Conservation (phyloP, 2,797 vertebrate species). For the Melanotaenia pygmaea region DNA sequence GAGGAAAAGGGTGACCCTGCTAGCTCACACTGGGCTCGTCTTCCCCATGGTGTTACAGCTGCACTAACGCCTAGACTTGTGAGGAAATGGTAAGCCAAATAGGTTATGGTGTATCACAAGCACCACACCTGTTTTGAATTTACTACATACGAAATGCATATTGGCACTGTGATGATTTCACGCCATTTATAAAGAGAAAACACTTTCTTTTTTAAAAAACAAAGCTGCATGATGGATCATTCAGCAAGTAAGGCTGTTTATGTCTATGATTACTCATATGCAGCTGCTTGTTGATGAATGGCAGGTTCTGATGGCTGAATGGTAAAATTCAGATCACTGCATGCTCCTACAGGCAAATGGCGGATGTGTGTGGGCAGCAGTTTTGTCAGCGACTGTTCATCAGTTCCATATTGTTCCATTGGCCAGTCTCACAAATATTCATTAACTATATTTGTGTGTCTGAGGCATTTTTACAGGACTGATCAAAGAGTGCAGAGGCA, state of each 20-base stretch:
- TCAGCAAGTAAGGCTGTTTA: constrained; percentile 4
- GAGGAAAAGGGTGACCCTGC: constrained; percentile 76
- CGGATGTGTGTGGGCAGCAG: constrained; percentile 55
- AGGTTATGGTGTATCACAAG: constrained; percentile 14
- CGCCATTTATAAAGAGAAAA: not conserved
- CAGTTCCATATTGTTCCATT: constrained; percentile 57
- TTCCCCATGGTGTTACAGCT: constrained; percentile 52
- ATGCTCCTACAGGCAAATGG: constrained; percentile 38
- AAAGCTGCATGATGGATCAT: constrained; percentile 8
- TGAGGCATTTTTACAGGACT: constrained; percentile 29
- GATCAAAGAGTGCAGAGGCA: constrained; percentile 40
- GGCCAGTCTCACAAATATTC: constrained; percentile 33
- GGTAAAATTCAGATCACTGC: constrained; percentile 46
- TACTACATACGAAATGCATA: not conserved
- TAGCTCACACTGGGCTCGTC: constrained; percentile 52
- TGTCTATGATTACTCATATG: constrained; percentile 8
- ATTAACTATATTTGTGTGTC: constrained; percentile 33
- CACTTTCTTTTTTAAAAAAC: not conserved
- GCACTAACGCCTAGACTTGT: constrained; percentile 33
- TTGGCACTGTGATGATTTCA: constrained; percentile 4
- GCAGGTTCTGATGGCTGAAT: constrained; percentile 48
- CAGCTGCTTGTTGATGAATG: constrained; percentile 38
- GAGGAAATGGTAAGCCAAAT: constrained; percentile 13
- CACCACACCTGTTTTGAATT: not conserved
- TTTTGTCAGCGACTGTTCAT: constrained; percentile 60